These are phyloP conservation scores for Mallotus villosus DNA, from an alignment of 2,797 vertebrate genomes.

Conservation along the genomic window DNA sequence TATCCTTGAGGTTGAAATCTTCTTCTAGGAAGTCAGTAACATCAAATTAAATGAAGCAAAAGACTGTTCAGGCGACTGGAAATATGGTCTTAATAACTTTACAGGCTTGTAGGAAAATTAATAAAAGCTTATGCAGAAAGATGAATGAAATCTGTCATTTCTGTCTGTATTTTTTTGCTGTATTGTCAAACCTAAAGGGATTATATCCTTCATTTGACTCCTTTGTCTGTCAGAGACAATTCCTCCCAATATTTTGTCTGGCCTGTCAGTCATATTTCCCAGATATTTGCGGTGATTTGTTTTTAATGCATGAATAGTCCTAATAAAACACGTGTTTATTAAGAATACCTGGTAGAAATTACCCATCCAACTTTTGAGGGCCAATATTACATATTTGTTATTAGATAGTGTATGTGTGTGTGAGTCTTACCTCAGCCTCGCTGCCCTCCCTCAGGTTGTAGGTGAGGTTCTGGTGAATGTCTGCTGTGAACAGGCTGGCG, in stretches of 20 bases:
- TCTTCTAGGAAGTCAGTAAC: background rate
- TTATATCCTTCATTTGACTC: background rate
- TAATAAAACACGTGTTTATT: too few relatives aligned
- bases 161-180: background rate
- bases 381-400: background rate
- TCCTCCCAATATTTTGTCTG: background rate
- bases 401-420: slow-evolving; percentile 3
- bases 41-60: slow-evolving; percentile 28
- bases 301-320: background rate
- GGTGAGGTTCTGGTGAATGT: slow-evolving; percentile 92
- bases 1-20: slow-evolving; percentile 23
- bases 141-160: background rate
- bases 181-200: slow-evolving; percentile 4
- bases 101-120: slow-evolving; percentile 12
- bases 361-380: background rate
- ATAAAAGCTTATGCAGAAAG: slow-evolving; percentile 3
- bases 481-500: slow-evolving; percentile 79
- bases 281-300: background rate
- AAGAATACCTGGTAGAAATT: background rate
- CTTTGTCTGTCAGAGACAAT: background rate
- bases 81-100: background rate
- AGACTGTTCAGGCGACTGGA: slow-evolving; percentile 6
- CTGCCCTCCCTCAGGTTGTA: slow-evolving; percentile 95
- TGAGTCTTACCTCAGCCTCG: slow-evolving; percentile 82
- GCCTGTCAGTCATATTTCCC: too few relatives aligned